These are phyloP conservation scores for Drosophila bocqueti DNA, from an alignment of 1,140 invertebrate species.

Conservation along the genomic window DNA sequence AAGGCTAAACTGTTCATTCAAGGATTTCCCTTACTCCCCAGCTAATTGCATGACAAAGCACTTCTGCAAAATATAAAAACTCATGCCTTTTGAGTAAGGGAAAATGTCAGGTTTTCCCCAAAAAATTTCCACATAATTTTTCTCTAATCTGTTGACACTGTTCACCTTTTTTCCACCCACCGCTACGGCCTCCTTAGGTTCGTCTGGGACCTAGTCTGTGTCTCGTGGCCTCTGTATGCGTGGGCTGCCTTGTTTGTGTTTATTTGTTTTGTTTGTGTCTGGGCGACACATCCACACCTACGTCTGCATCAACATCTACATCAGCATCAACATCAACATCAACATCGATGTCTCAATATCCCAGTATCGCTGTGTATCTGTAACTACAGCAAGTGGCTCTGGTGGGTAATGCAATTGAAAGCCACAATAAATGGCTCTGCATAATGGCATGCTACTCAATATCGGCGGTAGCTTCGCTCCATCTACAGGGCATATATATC, in stretches of 20 bases:
- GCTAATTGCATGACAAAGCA: constrained; percentile 2
- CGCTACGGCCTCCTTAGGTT: not conserved
- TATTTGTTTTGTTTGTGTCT: constrained; percentile 53
- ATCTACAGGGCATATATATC: constrained; percentile 30
- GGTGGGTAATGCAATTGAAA: constrained; percentile 61
- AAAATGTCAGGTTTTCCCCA: not conserved
- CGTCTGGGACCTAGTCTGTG: constrained; percentile 25
- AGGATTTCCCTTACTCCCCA: not conserved
- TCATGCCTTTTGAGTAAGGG: not conserved
- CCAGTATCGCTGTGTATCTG: constrained; percentile 16
- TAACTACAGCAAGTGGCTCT: constrained; percentile 36
- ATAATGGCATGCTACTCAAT: constrained; percentile 69
- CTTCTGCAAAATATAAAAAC: not conserved
- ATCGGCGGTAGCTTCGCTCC: constrained; percentile 31
- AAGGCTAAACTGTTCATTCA: not conserved
- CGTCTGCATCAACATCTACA: constrained; percentile 3
- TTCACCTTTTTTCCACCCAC: constrained; percentile 1
- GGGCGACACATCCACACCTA: constrained; percentile 15
- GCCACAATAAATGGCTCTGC: constrained; percentile 69
- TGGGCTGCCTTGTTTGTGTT: constrained; percentile 24
- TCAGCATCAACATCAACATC: constrained; percentile 10
- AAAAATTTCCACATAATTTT: not conserved
- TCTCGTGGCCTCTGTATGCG: constrained; percentile 15
- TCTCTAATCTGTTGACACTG: constrained; percentile 18
- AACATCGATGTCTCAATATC: constrained; percentile 32